Evolutionary conservation across 1,140 invertebrate genomes (phyloP).

Genomic region (Teleopsis dalmanni): DNA sequence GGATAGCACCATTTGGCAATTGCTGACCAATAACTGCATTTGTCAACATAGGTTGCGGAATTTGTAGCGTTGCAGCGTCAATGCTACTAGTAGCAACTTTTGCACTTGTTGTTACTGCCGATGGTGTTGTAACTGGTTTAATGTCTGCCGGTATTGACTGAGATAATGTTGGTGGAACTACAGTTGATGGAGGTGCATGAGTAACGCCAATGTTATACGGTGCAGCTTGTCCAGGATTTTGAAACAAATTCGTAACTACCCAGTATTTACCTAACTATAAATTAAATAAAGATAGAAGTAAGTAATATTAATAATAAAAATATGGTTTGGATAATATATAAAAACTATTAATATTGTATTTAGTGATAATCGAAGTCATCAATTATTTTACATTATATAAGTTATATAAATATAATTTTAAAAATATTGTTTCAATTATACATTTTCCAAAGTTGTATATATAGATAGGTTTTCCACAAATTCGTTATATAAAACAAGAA

Average conservation of each 20-base stretch:
- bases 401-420: too few relatives aligned
- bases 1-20: slow-evolving; percentile 16
- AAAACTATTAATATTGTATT: background rate
- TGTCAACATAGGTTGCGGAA: slow-evolving; percentile 11
- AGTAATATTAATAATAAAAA: slow-evolving; percentile 2
- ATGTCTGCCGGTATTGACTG: slow-evolving; percentile 4
- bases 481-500: too few relatives aligned
- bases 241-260: slow-evolving; percentile 18
- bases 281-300: slow-evolving; percentile 2
- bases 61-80: slow-evolving; percentile 8
- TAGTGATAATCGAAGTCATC: too few relatives aligned
- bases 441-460: too few relatives aligned
- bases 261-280: slow-evolving; percentile 20
- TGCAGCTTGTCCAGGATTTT: slow-evolving; percentile 2
- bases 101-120: background rate
- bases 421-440: too few relatives aligned
- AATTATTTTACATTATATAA: too few relatives aligned
- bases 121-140: background rate
- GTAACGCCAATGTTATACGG: slow-evolving; percentile 9
- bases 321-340: background rate
- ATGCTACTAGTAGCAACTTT: slow-evolving; percentile 4
- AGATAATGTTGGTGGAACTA: slow-evolving; percentile 1
- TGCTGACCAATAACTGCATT: slow-evolving; percentile 9
- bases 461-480: too few relatives aligned
- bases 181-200: slow-evolving; percentile 7